Base-by-base conservation (phyloP, 2,797 vertebrate genomes). In the Rhynchonycteris naso region DNA sequence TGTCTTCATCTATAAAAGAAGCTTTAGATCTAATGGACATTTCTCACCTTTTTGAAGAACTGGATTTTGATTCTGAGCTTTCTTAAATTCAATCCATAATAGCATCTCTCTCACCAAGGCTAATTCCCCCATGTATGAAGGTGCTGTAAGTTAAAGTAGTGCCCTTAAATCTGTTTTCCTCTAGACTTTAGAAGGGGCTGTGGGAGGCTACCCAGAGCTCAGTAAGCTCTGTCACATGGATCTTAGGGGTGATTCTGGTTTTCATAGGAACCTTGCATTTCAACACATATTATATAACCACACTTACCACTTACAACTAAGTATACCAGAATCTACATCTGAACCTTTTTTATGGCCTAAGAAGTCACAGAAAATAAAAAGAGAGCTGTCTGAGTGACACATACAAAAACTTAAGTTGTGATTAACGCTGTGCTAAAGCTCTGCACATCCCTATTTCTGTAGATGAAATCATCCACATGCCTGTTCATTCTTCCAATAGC, bases 391-490 rank as follows among this genome's bases (percentile, higher is more conserved):
- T 96, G 75, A 98, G 98, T 58, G 96, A 97, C 96, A 54, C 91
- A 97, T 97, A 98, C 0, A 93, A 83, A 97, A 98, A 98, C 59
- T 72, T 98, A 84, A 99, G 98, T 94, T 98, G 98, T 0, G 98
- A 99, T 24, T 99, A 99, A 96, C 18, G 76, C 3, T 93, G 91
- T 0, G 98, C 99, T 85, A 98, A 99, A 56, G 98, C 99, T 71
- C 96, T 99, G 92, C 98, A 94, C 94, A 98, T 99, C 96, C 99
- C 99, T 0, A 99, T 99, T 96, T 98, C 99, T 0, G 98, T 98
- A 1, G 97, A 98, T 65, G 98, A 99, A 98, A 99, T 99, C 6
- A 99, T 99, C 84, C 98, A 97, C 94, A 99, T 99, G 99, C 99
- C 99, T 0, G 98, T 99, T 2, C 98, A 99, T 76, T 98, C 98